Conservation (phyloP, 2,797 vertebrate genomes). For the Microctenopoma lineatum region DNA sequence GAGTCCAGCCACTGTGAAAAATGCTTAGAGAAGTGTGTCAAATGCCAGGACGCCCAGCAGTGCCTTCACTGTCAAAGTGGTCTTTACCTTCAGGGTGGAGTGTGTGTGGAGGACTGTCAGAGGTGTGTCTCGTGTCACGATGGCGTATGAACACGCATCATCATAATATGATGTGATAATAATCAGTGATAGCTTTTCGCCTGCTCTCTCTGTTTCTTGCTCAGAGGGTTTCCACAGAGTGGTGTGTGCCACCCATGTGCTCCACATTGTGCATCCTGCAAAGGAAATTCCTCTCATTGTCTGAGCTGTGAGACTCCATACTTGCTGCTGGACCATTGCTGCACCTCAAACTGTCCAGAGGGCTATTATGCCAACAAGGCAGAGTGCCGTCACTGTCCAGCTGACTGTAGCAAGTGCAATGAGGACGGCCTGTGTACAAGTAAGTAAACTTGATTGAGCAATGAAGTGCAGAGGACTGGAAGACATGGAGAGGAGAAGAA, state of each 20-base stretch:
- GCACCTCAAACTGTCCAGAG: conserved; percentile 82
- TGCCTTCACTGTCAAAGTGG: conserved; percentile 84
- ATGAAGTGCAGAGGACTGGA: background rate
- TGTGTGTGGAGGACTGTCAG: conserved; percentile 85
- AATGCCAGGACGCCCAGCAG: conserved; percentile 61
- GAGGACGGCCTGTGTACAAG: conserved; percentile 85
- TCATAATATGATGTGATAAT: too few species aligned
- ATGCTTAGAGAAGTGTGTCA: conserved; percentile 79
- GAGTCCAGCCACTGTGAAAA: conserved; percentile 83
- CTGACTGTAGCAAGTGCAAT: conserved; percentile 86
- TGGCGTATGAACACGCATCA: background rate
- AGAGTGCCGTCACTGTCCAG: conserved; percentile 86
- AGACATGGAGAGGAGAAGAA: background rate
- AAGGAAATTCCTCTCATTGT: conserved; percentile 81
- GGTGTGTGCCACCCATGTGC: conserved; percentile 79
- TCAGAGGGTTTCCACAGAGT: conserved; percentile 86
- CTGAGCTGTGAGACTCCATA: conserved; percentile 82
- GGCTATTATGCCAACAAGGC: conserved; percentile 79
- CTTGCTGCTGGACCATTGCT: conserved; percentile 80
- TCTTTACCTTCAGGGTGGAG: conserved; percentile 85
- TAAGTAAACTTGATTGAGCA: conserved; percentile 65
- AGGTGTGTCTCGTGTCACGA: conserved; percentile 72
- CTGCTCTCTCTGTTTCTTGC: background rate
- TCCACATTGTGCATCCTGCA: conserved; percentile 85
- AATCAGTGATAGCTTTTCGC: background rate